Conservation (phyloP, 2,888 invertebrate genomes). For the Dolichopus griseipennis region DNA sequence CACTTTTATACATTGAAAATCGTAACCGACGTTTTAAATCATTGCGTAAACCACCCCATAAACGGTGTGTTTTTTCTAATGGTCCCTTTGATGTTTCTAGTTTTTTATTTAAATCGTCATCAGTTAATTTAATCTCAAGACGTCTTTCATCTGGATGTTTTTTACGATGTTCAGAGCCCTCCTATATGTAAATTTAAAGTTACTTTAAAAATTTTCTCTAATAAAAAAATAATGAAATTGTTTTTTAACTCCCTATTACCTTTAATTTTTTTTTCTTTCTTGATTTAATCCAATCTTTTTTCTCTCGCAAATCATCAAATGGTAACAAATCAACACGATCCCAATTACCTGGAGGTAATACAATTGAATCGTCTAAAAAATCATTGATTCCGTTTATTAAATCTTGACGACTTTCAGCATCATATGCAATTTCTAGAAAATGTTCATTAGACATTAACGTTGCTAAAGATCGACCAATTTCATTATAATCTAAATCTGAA, state of each 20-base stretch:
- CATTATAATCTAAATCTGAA: slow-evolving; percentile 78
- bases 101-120: slow-evolving; percentile 44
- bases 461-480: slow-evolving; percentile 83
- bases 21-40: slow-evolving; percentile 75
- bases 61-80: slow-evolving; percentile 59
- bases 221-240: too few species aligned
- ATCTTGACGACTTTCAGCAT: slow-evolving; percentile 69
- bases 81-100: slow-evolving; percentile 63
- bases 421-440: slow-evolving; percentile 76
- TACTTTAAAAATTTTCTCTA: too few species aligned
- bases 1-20: slow-evolving; percentile 66
- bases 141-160: slow-evolving; percentile 19
- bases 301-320: slow-evolving; percentile 72
- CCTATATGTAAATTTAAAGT: slow-evolving; percentile 24
- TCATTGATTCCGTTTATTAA: slow-evolving; percentile 81
- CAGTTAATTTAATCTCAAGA: slow-evolving; percentile 29
- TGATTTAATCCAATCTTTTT: slow-evolving; percentile 64
- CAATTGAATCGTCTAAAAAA: slow-evolving; percentile 85
- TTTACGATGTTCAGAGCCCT: slow-evolving; percentile 22
- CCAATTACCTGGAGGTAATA: slow-evolving; percentile 89
- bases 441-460: slow-evolving; percentile 84
- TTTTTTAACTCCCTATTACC: slow-evolving; percentile 31
- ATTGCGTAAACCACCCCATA: slow-evolving; percentile 76
- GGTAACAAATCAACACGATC: slow-evolving; percentile 76
- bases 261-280: slow-evolving; percentile 58